Evolutionary conservation across 2,888 invertebrate species (phyloP), one percentile per base, ranked within the genome.

Genomic region (Aradus depressus): DNA sequence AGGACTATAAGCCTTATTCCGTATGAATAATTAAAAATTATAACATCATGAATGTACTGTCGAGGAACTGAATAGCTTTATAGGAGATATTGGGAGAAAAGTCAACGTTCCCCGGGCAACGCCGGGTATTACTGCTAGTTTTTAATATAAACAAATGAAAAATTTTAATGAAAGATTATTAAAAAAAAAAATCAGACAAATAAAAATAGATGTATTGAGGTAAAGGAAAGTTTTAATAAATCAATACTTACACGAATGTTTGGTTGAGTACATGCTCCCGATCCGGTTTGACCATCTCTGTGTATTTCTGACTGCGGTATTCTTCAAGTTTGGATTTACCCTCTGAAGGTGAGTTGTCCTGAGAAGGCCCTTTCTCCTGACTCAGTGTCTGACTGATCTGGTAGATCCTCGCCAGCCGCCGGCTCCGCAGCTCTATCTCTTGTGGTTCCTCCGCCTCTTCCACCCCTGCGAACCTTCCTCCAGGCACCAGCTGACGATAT

Each of bases 161-260:
- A n/a, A n/a, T n/a, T n/a, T n/a, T n/a, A n/a, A n/a, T n/a, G n/a
- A n/a, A n/a, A n/a, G n/a, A n/a, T n/a, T n/a, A n/a, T n/a, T n/a
- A n/a, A n/a, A n/a, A n/a, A n/a, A n/a, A n/a, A n/a, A n/a, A n/a
- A n/a, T n/a, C n/a, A n/a, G n/a, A n/a, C n/a, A n/a, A n/a, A n/a
- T n/a, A n/a, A n/a, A n/a, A n/a, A n/a, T n/a, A n/a, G n/a, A n/a
- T n/a, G n/a, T n/a, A n/a, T n/a, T n/a, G n/a, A n/a, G n/a, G n/a
- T n/a, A n/a, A n/a, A n/a, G n/a, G n/a, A n/a, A n/a, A n/a, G n/a
- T 42, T 42, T 42, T 23, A 39, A 39, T 8, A 39, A 21, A 45
- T 14, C 10, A 44, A 23, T 23, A 44, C 41, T 28, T 49, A 49
- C 49, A 49, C 10, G 41, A 41, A 49, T 31, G 49, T 49, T 31